Base-by-base conservation (phyloP, 2,888 invertebrate genomes). In the Apocheima hispidaria region DNA sequence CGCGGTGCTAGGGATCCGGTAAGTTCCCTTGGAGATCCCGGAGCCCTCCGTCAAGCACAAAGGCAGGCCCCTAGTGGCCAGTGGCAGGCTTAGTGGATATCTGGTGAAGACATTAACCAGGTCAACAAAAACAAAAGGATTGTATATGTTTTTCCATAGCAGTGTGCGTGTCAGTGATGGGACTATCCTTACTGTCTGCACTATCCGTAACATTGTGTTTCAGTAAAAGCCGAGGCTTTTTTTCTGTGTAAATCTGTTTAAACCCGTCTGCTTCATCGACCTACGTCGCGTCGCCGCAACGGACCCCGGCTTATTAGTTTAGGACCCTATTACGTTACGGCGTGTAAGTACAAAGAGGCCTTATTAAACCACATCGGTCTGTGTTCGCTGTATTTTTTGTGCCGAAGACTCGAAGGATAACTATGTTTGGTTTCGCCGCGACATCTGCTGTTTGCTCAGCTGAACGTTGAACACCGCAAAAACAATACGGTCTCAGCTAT, bases 321-420 rank as follows among this genome's bases (percentile, higher is more conserved):
- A 90, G 89, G 89, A 84, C 84, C 87, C 87, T 84, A 88, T 88
- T 88, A 86, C 81, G 79, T 77, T 74, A 78, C 81, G 77, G 81
- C 75, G 78, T 83, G 82, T 81, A 82, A 79, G 80, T 84, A 81
- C 83, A 86, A 86, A 86, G 84, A 78, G 78, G 79, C 82, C 86
- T 84, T 86, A 86, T 84, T 84, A 83, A 79, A 79, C 78, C 81
- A 78, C 78, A 79, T 79, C 76, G 75, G 73, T 73, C 72, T 69
- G 73, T 66, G 75, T 63, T 46, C 9, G 20, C n/a, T 71, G 75
- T 77, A 77, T 79, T 85, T 84, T 84, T 83, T 81, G 72, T 71
- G 65, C 58, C 43, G 71, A 73, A 74, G 76, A 73, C 75, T 72
- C 30, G 71, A 74, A 75, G 81, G 79, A 55, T 86, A 87, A 89